Conservation (phyloP, 1,140 invertebrate species). For the Epicauta chinensis region DNA sequence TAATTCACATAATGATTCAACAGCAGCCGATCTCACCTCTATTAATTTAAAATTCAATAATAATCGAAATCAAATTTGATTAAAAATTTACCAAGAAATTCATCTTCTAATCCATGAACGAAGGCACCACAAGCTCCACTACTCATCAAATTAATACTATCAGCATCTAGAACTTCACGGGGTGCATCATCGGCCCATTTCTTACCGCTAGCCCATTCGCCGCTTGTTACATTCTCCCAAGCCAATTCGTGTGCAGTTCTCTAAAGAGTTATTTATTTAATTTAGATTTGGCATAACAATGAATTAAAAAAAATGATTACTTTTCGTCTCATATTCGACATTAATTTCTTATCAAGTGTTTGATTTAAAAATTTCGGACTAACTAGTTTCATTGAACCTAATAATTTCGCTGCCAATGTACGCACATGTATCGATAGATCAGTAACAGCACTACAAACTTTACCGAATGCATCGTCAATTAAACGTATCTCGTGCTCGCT, state of each 20-base stretch:
- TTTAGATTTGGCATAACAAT: not conserved
- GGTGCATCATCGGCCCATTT: constrained; percentile 88
- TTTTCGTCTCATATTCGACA: constrained; percentile 84
- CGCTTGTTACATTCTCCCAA: constrained; percentile 69
- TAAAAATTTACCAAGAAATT: constrained; percentile 70
- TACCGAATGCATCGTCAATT: constrained; percentile 94
- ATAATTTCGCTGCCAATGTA: constrained; percentile 67
- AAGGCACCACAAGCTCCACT: constrained; percentile 96
- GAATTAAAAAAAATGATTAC: constrained; percentile 33
- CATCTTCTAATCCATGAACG: constrained; percentile 97
- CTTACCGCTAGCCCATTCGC: constrained; percentile 87
- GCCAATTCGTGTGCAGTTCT: constrained; percentile 79
- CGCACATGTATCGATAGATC: constrained; percentile 85
- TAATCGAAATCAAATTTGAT: not conserved
- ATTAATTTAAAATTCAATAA: constrained; percentile 14
- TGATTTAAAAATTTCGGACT: constrained; percentile 88
- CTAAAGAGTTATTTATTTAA: constrained; percentile 35
- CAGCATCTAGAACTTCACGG: constrained; percentile 68
- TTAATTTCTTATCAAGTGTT: constrained; percentile 97
- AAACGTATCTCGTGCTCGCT: constrained; percentile 74
- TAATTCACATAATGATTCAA: constrained; percentile 88
- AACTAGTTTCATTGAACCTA: constrained; percentile 83
- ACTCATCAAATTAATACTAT: constrained; percentile 76
- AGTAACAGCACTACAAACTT: constrained; percentile 89
- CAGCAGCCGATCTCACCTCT: constrained; percentile 91